These are phyloP conservation scores for Hipparchia sbordonii DNA, from an alignment of 2,888 invertebrate species.

Conservation along the genomic window DNA sequence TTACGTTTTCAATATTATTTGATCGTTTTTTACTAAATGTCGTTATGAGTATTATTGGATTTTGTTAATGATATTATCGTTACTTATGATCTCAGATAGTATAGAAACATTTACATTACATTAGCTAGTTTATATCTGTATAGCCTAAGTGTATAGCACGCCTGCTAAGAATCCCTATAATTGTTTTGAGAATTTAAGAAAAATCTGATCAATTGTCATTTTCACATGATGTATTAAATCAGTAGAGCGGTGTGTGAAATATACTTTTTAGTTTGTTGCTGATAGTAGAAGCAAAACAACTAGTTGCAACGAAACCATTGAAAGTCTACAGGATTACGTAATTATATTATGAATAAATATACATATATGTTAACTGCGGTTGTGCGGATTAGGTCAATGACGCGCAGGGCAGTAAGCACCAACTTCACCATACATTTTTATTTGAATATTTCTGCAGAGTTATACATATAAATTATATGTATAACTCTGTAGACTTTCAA, in stretches of 20 bases:
- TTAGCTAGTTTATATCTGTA: no score
- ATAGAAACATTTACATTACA: background rate
- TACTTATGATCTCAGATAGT: background rate
- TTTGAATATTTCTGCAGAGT: background rate
- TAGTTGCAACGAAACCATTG: conserved; percentile 32
- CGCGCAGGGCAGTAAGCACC: background rate
- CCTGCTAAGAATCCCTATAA: background rate
- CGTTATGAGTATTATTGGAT: background rate
- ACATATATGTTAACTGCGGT: conserved; percentile 5
- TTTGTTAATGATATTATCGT: background rate
- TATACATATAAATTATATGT: no score
- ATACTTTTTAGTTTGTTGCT: no score
- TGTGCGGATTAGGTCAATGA: conserved; percentile 28
- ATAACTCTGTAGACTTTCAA: conserved; percentile 32
- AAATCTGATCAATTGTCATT: no score
- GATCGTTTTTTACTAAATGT: background rate
- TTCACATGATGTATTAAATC: background rate
- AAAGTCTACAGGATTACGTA: conserved; percentile 33
- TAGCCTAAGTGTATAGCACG: no score
- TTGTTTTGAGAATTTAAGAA: background rate
- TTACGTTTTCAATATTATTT: background rate
- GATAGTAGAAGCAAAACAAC: background rate
- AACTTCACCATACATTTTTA: background rate
- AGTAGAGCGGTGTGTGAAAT: background rate
- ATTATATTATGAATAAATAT: conserved; percentile 29